Percentiles rank a stretch among this genome's conserved stretches.
Conservation (phyloP, 1,140 invertebrate genomes). For the Mya arenaria region DNA sequence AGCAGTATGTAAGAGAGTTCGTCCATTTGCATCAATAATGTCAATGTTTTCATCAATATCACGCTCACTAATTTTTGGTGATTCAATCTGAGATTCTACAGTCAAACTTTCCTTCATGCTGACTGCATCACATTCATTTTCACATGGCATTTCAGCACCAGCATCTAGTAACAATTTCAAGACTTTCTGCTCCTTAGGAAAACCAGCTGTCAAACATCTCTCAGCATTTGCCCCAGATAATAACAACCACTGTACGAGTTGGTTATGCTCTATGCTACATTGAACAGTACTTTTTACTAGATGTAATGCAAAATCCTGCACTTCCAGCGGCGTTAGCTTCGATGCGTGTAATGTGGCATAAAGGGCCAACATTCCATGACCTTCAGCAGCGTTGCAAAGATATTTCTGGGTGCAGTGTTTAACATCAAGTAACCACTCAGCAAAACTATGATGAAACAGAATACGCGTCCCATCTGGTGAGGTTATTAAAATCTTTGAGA, state of each 20-base stretch:
- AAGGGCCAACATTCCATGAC: conserved; percentile 94
- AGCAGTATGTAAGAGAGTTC: conserved; percentile 88
- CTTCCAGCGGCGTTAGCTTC: conserved; percentile 82
- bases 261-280: conserved; percentile 80
- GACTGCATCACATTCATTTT: conserved; percentile 54
- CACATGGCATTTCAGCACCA: conserved; percentile 71
- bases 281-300: conserved; percentile 80
- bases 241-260: conserved; percentile 80
- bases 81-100: conserved; percentile 43
- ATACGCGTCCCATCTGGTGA: conserved; percentile 85
- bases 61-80: conserved; percentile 39
- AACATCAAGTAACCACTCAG: conserved; percentile 96
- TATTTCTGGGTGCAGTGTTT: conserved; percentile 98
- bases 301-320: conserved; percentile 84
- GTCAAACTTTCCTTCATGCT: conserved; percentile 57
- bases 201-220: conserved; percentile 70
- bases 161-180: conserved; percentile 77
- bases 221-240: conserved; percentile 75
- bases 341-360: conserved; percentile 87
- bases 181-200: conserved; percentile 78
- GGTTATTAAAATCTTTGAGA: conserved; percentile 85
- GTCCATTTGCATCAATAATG: conserved; percentile 82
- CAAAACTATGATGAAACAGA: conserved; percentile 92
- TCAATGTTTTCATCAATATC: conserved; percentile 70
- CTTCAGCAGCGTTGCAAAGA: conserved; percentile 92